A percentile compares a stretch with the other conserved stretches of the same genome.
Evolutionary conservation across 2,113 vertebrate genomes (phyloP).

Genomic region (Catharus bicknelli): DNA sequence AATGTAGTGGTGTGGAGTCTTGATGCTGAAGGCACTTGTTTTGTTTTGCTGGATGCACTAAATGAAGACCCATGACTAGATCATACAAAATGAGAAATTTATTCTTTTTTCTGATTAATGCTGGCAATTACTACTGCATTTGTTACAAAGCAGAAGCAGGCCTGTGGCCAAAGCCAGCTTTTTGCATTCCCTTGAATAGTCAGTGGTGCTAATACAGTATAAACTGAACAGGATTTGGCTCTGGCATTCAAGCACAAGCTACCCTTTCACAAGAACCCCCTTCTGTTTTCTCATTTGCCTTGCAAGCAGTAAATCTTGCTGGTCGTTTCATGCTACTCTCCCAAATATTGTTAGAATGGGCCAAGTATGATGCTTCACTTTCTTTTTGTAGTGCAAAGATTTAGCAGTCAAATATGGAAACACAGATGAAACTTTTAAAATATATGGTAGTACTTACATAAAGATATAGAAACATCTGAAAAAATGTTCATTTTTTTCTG

Average conservation of each 20-base stretch:
- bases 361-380: background rate
- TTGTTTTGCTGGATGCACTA: background rate
- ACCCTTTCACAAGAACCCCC: background rate
- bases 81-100: background rate
- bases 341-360: background rate
- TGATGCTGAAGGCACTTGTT: background rate
- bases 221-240: slow-evolving; percentile 2
- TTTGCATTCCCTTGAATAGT: background rate
- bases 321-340: background rate
- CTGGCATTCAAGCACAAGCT: background rate
- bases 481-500: background rate
- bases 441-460: background rate
- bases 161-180: background rate
- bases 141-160: background rate
- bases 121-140: background rate
- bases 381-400: background rate
- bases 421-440: slow-evolving; percentile 16
- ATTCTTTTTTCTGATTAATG: background rate
- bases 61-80: background rate
- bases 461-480: background rate
- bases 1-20: background rate
- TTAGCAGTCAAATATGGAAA: slow-evolving; percentile 7
- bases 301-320: background rate
- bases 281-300: slow-evolving; percentile 12
- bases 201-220: background rate